Evolutionary conservation across 1,140 invertebrate genomes (phyloP), one percentile per base, ranked within the genome.

Genomic region (Heterodera carotae): DNA sequence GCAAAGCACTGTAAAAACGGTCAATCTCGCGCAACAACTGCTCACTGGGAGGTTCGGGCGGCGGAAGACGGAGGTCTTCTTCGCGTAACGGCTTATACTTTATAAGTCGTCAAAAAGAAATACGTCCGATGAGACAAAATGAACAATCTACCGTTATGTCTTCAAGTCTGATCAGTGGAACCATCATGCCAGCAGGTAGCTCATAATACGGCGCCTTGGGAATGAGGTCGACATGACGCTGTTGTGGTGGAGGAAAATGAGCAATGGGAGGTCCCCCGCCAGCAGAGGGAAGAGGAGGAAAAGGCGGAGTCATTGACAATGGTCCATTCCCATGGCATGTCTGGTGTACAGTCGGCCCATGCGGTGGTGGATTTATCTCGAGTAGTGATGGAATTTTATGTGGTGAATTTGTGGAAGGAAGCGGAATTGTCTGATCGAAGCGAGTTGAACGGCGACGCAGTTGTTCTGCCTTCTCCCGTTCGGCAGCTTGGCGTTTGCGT

Each of bases 21-120:
- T 83, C 81, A 34, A 82, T 69, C 64, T 81, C 82, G n/a, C 31
- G 29, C 33, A 84, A 6, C 22, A 82, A 53, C 12, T 56, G 34
- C 27, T 82, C 81, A 53, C 69, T 82, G n/a, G 75, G 68, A 18
- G 74, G 31, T 6, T 64, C 75, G 18, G 82, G 81, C 0, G 60
- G 31, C 27, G 81, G 81, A 0, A 82, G 34, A 34, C 81, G 77
- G 25, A 84, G 39, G 31, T 82, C 66, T 8, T 77, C 6, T 15
- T 64, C 64, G 27, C 81, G 69, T 12, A 82, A 25, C n/a, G 78
- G 25, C 27, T 82, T 62, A 68, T 80, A 82, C 81, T 83, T 33
- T 80, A 81, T n/a, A n/a, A n/a, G 34, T 27, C 10, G 68, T 83
- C 22, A 27, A 8, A 71, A 48, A 36, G 2, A 25, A 59, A n/a